phyloP scores from a whole-genome alignment of 2,113 vertebrate species.

The Cyanocitta stelleri region DNA sequence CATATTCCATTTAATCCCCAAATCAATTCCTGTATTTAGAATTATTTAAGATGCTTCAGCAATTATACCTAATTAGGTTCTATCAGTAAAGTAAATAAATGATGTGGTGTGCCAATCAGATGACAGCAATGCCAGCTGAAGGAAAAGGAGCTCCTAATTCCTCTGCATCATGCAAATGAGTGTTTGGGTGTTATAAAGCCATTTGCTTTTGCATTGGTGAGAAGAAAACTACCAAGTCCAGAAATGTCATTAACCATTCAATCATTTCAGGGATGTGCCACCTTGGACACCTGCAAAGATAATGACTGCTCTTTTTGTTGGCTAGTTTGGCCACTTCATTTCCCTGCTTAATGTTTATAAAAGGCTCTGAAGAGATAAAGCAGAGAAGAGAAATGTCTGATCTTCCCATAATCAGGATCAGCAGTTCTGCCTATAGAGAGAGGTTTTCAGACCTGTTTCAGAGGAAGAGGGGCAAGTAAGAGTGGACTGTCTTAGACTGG shows the following conservation, averaged over 20 bases:
- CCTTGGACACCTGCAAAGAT: not conserved
- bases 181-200: not conserved
- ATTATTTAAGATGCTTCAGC: slow-evolving; percentile 64
- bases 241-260: not conserved
- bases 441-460: not conserved
- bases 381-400: not conserved
- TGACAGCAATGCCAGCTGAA: slow-evolving; percentile 13
- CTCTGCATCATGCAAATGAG: not conserved
- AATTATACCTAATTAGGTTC: slow-evolving; percentile 63
- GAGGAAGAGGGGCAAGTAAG: not conserved
- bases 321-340: not conserved
- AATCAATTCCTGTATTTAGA: slow-evolving; percentile 70
- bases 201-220: not conserved
- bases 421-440: fast-evolving
- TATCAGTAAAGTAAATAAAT: slow-evolving; percentile 64
- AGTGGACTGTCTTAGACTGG: not conserved
- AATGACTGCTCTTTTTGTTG: not conserved
- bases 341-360: not conserved
- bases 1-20: slow-evolving; percentile 66
- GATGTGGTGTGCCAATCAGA: slow-evolving; percentile 28
- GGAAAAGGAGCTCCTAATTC: not conserved
- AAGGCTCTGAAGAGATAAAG: not conserved
- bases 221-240: not conserved
- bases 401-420: not conserved
- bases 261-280: not conserved